These are phyloP conservation scores for Halyomorpha halys DNA, from an alignment of 1,140 invertebrate species.

Conservation along the genomic window DNA sequence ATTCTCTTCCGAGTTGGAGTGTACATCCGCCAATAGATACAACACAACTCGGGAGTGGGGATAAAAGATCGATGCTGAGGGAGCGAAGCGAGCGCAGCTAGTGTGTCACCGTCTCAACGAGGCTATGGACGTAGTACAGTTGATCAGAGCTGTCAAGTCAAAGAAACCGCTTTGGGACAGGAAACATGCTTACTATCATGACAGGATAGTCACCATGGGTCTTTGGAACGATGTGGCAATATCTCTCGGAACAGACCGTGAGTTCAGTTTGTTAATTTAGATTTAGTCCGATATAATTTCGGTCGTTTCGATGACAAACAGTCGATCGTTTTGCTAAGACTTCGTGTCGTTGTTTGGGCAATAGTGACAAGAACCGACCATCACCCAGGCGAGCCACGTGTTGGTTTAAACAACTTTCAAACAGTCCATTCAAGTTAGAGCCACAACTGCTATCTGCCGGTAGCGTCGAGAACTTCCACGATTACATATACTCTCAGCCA, in stretches of 20 bases:
- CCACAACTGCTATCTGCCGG: too few relatives aligned
- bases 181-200: constrained; percentile 25
- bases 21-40: background rate
- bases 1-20: too few relatives aligned
- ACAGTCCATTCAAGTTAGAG: too few relatives aligned
- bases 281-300: too few relatives aligned
- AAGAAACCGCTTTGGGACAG: constrained; percentile 25
- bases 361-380: too few relatives aligned
- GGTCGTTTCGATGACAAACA: too few relatives aligned
- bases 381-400: too few relatives aligned
- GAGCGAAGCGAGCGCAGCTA: constrained; percentile 17
- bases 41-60: background rate
- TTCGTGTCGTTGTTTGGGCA: too few relatives aligned
- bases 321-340: too few relatives aligned
- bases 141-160: constrained; percentile 20
- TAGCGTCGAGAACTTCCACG: too few relatives aligned
- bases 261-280: background rate
- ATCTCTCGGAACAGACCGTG: constrained; percentile 19
- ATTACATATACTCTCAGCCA: too few relatives aligned
- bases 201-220: constrained; percentile 23
- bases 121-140: constrained; percentile 21
- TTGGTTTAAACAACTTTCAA: too few relatives aligned
- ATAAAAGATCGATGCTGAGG: constrained; percentile 4
- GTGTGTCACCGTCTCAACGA: background rate
- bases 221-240: constrained; percentile 23